phyloP scores from a whole-genome alignment of 2,797 vertebrate genomes.

The Darevskia mixta region DNA sequence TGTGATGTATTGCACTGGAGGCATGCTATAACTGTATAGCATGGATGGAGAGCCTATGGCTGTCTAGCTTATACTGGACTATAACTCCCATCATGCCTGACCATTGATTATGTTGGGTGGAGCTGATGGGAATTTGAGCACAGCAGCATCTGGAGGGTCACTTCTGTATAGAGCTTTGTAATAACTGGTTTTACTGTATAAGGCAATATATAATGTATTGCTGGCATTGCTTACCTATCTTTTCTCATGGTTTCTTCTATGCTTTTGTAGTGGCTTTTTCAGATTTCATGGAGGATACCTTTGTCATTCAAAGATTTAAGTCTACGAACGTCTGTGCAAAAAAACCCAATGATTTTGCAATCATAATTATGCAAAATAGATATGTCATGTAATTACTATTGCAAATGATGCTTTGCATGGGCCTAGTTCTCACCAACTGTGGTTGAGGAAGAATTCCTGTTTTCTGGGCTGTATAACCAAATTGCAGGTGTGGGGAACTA shows the following conservation, averaged over 20 bases:
- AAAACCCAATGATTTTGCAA: background rate
- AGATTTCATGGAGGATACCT: background rate
- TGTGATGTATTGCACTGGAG: background rate
- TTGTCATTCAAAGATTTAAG: background rate
- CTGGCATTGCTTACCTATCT: background rate
- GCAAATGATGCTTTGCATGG: background rate
- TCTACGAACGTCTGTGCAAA: no score
- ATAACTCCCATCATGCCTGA: background rate
- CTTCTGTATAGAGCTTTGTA: background rate
- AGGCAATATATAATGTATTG: background rate
- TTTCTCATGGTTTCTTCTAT: background rate
- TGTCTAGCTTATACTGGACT: background rate
- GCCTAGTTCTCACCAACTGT: background rate
- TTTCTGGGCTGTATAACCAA: no score
- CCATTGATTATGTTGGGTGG: background rate
- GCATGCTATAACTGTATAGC: background rate
- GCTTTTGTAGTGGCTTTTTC: background rate
- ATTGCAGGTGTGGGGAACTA: background rate
- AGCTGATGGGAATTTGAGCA: background rate
- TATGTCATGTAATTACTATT: background rate
- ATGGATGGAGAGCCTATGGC: background rate
- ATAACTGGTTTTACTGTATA: background rate
- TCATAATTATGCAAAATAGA: background rate
- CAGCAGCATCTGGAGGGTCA: background rate
- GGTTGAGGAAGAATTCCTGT: background rate